phyloP scores from a whole-genome alignment of 2,888 invertebrate genomes.

The Volucella zonaria region DNA sequence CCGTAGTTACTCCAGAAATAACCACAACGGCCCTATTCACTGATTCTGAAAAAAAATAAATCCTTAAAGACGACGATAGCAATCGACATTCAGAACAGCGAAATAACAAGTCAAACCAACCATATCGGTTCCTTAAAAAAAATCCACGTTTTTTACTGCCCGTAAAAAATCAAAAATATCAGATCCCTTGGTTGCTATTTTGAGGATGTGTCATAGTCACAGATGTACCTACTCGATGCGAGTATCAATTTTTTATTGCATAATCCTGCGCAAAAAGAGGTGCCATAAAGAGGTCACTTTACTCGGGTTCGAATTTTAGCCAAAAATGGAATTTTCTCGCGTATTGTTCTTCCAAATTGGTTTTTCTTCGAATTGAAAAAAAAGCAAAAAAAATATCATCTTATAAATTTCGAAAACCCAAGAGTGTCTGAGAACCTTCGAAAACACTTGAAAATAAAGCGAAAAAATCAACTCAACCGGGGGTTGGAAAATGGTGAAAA shows the following conservation, averaged over 20 bases:
- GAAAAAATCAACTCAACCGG: slow-evolving; percentile 13
- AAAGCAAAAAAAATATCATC: not conserved
- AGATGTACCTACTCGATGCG: not conserved
- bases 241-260: slow-evolving; percentile 6
- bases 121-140: not conserved
- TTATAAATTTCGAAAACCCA: too few relatives aligned
- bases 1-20: not conserved
- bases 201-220: not conserved
- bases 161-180: not conserved
- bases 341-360: not conserved
- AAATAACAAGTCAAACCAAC: too few relatives aligned
- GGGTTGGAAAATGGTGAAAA: slow-evolving; percentile 24
- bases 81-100: too few relatives aligned
- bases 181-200: not conserved
- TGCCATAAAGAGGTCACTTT: slow-evolving; percentile 24
- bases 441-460: slow-evolving; percentile 5
- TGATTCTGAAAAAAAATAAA: too few relatives aligned
- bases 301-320: slow-evolving; percentile 22
- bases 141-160: slow-evolving; percentile 4
- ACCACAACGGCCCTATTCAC: too few relatives aligned
- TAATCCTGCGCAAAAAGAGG: slow-evolving; percentile 15
- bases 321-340: slow-evolving; percentile 21
- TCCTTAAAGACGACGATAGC: too few relatives aligned
- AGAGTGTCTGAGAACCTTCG: not conserved
- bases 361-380: slow-evolving; percentile 12